Evolutionary conservation across 2,797 vertebrate genomes (phyloP).

Genomic region (Ispidina picta): DNA sequence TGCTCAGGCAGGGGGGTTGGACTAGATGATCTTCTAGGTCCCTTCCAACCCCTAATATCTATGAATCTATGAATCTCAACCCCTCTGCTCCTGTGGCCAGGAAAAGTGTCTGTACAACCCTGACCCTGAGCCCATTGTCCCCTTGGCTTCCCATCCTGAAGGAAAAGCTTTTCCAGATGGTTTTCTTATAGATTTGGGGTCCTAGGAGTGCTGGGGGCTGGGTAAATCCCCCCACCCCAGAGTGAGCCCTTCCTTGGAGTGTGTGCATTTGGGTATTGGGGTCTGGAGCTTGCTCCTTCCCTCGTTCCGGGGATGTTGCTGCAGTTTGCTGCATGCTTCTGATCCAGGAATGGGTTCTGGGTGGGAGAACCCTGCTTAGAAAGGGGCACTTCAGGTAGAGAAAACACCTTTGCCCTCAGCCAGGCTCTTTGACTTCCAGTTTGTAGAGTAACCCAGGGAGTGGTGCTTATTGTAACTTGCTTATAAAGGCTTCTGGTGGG

Average conservation of each 20-base stretch:
- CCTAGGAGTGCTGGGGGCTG: not conserved
- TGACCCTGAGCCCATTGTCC: rapidly evolving
- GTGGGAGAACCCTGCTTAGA: too few species aligned
- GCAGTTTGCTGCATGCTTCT: not conserved
- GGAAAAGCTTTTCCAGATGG: not conserved
- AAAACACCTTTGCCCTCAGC: not conserved
- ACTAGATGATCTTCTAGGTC: too few species aligned
- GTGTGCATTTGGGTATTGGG: rapidly evolving
- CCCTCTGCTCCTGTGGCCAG: not conserved
- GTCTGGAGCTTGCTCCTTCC: not conserved
- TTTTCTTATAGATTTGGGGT: not conserved
- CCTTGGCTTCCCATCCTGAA: not conserved
- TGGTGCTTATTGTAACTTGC: not conserved
- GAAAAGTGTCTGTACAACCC: not conserved
- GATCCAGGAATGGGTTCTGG: not conserved
- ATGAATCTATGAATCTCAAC: too few species aligned
- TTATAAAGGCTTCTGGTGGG: not conserved
- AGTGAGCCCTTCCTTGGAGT: not conserved
- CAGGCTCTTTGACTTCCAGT: not conserved
- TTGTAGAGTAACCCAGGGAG: not conserved
- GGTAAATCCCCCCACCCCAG: not conserved
- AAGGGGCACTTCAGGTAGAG: not conserved
- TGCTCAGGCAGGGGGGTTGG: too few species aligned
- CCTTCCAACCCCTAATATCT: too few species aligned
- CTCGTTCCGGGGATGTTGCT: not conserved